Percentiles rank a stretch among this genome's conserved stretches.
These are phyloP conservation scores for Aquatica leii DNA, from an alignment of 2,888 invertebrate genomes.

Conservation along the genomic window DNA sequence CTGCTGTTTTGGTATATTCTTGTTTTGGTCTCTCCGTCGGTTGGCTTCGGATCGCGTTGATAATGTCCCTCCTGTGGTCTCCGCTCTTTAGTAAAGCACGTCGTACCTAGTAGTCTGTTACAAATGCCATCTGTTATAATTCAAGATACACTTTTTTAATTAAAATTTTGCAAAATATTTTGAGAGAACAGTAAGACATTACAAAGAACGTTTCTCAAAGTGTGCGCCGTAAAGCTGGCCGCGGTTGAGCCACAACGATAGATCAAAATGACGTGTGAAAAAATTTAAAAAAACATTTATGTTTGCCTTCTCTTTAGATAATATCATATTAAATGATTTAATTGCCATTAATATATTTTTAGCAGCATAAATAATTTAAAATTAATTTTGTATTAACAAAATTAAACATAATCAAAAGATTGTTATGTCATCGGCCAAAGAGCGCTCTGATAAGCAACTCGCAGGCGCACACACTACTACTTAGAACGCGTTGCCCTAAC, in stretches of 20 bases:
- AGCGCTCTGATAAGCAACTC: not conserved
- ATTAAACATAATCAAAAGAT: not conserved
- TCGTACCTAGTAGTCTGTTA: too few species aligned
- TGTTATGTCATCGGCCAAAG: not conserved
- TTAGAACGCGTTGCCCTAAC: not conserved
- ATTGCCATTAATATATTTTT: conserved; percentile 4
- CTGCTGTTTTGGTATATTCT: too few species aligned
- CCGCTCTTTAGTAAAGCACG: too few species aligned
- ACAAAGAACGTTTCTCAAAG: conserved; percentile 1
- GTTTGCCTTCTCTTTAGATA: not conserved
- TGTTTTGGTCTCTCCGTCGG: too few species aligned
- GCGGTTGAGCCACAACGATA: conserved; percentile 3
- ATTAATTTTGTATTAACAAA: not conserved
- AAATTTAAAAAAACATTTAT: conserved; percentile 1
- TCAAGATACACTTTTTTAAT: too few species aligned
- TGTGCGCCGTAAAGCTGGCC: not conserved
- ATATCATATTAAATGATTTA: not conserved
- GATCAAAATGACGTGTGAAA: conserved; percentile 1
- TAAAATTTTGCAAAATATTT: too few species aligned
- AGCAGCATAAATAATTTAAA: not conserved
- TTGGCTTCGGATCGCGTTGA: too few species aligned
- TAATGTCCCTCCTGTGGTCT: too few species aligned
- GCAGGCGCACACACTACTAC: too few species aligned
- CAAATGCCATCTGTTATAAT: too few species aligned
- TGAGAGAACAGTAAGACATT: too few species aligned